Base-by-base conservation (phyloP, 2,113 vertebrate species). In the Xenopus laevis region DNA sequence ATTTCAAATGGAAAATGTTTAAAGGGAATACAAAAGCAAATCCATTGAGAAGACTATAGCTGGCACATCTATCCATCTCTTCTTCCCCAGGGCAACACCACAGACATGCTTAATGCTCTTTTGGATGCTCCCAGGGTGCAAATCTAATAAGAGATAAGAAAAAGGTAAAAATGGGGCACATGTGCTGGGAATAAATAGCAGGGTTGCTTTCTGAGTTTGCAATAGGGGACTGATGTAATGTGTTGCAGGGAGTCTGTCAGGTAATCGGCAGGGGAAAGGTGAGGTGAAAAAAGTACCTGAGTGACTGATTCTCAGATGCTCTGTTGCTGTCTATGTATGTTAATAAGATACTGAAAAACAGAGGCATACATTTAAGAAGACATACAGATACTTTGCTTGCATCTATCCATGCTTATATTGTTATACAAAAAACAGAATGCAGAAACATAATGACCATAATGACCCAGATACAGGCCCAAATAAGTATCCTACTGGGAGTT, bases 121-220 rank as follows among this genome's bases (percentile, higher is more conserved):
- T 74, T 78, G 77, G 18, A 68, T 78, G 81, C 78, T 83, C 86
- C 80, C 74, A 77, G 71, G 81, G 86, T 83, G 79, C 84, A 86
- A 86, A 88, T 83, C 86, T 84, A 87, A 84, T 76, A 81, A 79
- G 79, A 86, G 79, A 82, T 23, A 83, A 83, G 74, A 47, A 45
- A 53, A 40, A 76, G 66, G 74, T 69, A 58, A 63, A 63, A 50
- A 63, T 17, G 33, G 65, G 21, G 58, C 62, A 65, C 9, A 33
- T 68, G 72, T 68, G 62, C 62, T 52, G 18, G 33, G 71, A 73
- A 65, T 73, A 66, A 57, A 65, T 33, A 65, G 52, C n/a, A 73
- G 71, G 17, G 30, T 9, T 23, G 71, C 62, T 52, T 50, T 40
- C 50, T 12, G 50, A 50, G 11, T 50, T 50, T 50, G 47, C 1